Evolutionary conservation across 2,797 vertebrate species (phyloP).

Genomic region (Myotis vivesi): DNA sequence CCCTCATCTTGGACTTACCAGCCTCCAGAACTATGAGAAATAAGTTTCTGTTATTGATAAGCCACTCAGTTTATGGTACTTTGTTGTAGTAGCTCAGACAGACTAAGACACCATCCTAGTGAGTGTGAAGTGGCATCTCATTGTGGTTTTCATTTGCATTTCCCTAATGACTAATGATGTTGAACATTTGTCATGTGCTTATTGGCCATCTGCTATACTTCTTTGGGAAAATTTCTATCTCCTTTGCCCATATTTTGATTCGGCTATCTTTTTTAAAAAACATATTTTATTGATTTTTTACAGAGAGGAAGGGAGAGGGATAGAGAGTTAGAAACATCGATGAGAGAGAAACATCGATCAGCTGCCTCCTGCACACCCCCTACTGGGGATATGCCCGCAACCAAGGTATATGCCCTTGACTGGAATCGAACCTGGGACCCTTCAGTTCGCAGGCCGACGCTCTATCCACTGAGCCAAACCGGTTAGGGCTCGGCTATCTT

Average conservation of each 20-base stretch:
- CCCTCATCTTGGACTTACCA: not conserved
- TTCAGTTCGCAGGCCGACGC: no score
- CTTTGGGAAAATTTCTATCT: not conserved
- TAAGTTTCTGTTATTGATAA: not conserved
- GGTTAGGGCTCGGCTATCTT: not conserved
- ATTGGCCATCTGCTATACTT: not conserved
- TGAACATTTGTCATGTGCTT: not conserved
- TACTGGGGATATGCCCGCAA: no score
- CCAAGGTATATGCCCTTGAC: no score
- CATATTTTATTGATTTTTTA: no score
- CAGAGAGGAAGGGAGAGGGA: no score
- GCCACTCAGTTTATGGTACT: not conserved
- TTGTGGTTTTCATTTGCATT: not conserved
- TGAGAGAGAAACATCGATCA: no score
- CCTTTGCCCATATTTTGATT: not conserved
- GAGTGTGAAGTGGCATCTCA: not conserved
- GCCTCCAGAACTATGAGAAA: not conserved
- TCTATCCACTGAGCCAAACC: no score
- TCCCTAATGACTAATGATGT: not conserved
- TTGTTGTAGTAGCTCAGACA: not conserved
- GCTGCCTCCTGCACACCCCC: no score
- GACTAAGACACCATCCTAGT: not conserved
- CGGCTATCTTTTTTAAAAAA: not conserved
- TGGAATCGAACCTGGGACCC: no score
- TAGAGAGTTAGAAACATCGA: no score